phyloP scores from a whole-genome alignment of 2,797 vertebrate genomes.

The Acropternis orthonyx region DNA sequence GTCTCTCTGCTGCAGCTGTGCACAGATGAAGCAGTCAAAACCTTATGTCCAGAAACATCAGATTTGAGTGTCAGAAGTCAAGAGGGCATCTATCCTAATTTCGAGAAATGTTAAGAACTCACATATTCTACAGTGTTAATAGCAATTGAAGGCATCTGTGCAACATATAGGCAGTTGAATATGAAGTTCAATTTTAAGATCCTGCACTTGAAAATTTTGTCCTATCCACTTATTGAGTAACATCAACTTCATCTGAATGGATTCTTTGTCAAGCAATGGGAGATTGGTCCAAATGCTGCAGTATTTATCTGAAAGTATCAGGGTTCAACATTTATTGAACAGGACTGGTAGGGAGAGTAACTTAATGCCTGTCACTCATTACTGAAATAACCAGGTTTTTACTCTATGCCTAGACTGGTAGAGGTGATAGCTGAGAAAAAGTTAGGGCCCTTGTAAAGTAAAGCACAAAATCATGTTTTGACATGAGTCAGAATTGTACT shows the following conservation, averaged over 20 bases:
- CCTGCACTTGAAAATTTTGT: background rate
- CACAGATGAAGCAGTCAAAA: constrained; percentile 32
- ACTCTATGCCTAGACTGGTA: background rate
- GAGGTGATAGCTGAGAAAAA: background rate
- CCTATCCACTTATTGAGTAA: background rate
- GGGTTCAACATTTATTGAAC: background rate
- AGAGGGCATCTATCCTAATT: background rate
- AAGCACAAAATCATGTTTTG: background rate
- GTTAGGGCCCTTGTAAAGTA: background rate
- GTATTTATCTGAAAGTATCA: background rate
- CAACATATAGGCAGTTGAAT: background rate
- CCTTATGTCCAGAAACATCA: background rate
- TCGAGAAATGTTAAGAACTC: background rate
- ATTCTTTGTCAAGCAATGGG: background rate
- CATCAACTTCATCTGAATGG: background rate
- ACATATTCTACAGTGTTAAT: background rate
- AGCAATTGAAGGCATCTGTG: background rate
- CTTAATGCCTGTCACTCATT: rapidly evolving
- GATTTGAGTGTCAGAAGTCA: background rate
- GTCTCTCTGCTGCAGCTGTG: constrained; percentile 30
- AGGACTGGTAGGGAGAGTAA: background rate
- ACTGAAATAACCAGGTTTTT: background rate
- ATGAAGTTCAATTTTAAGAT: background rate
- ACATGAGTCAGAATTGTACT: rapidly evolving
- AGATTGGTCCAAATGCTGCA: background rate